Percentiles rank a stretch among this genome's conserved stretches.
These are phyloP conservation scores for Aythya baeri DNA, from an alignment of 2,113 vertebrate genomes.

Conservation along the genomic window DNA sequence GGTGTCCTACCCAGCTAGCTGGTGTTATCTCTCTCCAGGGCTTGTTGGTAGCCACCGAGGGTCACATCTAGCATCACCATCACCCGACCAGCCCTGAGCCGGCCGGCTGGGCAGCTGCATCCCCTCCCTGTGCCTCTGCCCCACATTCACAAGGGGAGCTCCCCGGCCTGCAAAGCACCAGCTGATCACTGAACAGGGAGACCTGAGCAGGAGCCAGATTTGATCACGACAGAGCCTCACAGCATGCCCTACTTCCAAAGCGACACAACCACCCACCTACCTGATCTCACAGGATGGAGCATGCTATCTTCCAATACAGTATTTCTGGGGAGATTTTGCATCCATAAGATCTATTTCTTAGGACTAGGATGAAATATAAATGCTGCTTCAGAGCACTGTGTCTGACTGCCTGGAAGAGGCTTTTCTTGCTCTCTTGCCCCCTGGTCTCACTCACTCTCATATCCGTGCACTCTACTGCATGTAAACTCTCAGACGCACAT, in stretches of 20 bases:
- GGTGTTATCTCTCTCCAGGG: rapidly evolving
- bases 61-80: not conserved
- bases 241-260: not conserved
- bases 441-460: not conserved
- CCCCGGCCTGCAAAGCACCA: too few species aligned
- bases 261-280: not conserved
- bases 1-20: not conserved
- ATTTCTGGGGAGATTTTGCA: not conserved
- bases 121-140: rapidly evolving
- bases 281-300: not conserved
- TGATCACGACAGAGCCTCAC: not conserved
- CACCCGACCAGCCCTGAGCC: rapidly evolving
- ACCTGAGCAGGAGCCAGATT: not conserved
- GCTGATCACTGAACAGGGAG: not conserved
- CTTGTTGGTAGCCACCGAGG: not conserved
- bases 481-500: not conserved
- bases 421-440: not conserved
- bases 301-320: not conserved
- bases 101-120: too few species aligned
- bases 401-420: not conserved
- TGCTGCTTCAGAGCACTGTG: not conserved
- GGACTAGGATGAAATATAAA: not conserved
- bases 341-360: not conserved
- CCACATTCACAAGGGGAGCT: too few species aligned
- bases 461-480: rapidly evolving